Percentiles rank a stretch among this genome's conserved stretches.
These are phyloP conservation scores for Tethya wilhelma DNA, from an alignment of 37 sponge, comb jelly and placozoan species.

Conservation along the genomic window DNA sequence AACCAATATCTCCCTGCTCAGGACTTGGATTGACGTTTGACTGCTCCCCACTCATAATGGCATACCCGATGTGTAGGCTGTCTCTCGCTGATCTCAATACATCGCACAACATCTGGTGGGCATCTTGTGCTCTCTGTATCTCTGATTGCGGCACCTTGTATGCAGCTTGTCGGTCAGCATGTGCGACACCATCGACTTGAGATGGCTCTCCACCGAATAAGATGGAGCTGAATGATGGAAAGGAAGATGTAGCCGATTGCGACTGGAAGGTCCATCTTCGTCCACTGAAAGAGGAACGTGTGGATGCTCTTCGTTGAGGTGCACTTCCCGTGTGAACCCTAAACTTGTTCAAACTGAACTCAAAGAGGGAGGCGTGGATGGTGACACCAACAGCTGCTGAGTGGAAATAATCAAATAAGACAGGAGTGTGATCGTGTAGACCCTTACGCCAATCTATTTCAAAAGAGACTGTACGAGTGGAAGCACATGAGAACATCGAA, in stretches of 20 bases:
- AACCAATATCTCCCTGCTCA: neutral
- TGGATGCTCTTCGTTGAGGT: neutral
- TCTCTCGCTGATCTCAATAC: slow-evolving; percentile 47
- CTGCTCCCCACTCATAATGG: slow-evolving; percentile 47
- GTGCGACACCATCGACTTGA: neutral
- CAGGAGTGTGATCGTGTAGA: slow-evolving; percentile 69
- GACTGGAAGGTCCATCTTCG: slow-evolving; percentile 23
- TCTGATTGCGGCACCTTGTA: slow-evolving; percentile 36
- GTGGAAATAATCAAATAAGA: slow-evolving; percentile 78
- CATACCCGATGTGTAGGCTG: slow-evolving; percentile 35
- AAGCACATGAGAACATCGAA: slow-evolving; percentile 31
- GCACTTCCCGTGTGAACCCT: neutral
- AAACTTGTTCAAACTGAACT: slow-evolving; percentile 41
- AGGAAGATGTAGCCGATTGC: neutral
- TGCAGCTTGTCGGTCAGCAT: neutral
- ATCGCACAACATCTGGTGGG: slow-evolving; percentile 64
- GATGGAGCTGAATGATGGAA: slow-evolving; percentile 13
- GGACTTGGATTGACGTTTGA: neutral
- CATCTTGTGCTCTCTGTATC: slow-evolving; percentile 58
- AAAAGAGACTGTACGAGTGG: slow-evolving; percentile 43
- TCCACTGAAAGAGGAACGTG: neutral
- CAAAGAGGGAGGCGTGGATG: slow-evolving; percentile 67
- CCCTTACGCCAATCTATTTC: slow-evolving; percentile 62
- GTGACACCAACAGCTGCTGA: slow-evolving; percentile 83
- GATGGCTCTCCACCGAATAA: neutral